Evolutionary conservation across 2,888 invertebrate species (phyloP), one percentile per base, ranked within the genome.

Genomic region (Plagodis pulveraria): DNA sequence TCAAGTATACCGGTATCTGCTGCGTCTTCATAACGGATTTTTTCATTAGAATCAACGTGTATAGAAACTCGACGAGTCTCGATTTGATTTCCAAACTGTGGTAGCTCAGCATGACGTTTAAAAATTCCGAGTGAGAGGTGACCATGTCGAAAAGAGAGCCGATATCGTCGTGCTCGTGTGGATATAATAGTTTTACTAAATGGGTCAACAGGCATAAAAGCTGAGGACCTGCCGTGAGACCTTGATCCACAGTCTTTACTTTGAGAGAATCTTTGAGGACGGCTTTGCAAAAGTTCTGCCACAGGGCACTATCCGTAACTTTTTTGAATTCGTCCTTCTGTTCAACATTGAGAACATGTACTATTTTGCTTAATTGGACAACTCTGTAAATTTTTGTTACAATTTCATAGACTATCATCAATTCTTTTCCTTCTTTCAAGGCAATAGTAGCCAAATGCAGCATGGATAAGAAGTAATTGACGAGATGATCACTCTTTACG

Each of bases 1-100:
- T 95, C 58, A 98, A 87, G 67, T 96, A 94, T 0, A 97, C 93
- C 0, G 97, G 96, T 55, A 97, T 93, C 70, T 97, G 97, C 53
- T 93, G 93, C 4, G 94, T 77, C 69, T 94, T 92, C 93, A 97
- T 95, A 0, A 95, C 88, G 0, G 93, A 86, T 40, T 94, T 94
- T 78, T 96, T 95, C 67, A 94, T 94, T 36, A 91, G 83, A 36
- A 95, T 94, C 62, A 98, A 81, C 7, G 90, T 87, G 65, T 94
- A 93, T 35, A 97, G 80, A 55, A 97, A 90, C 72, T 95, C 94
- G 41, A 96, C 80, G 41, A 97, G 81, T 72, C 94, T 93, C 7
- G 94, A 94, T 93, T 95, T 94, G 60, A 94, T 89, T 7, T 86
- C 84, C 0, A 86, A 81, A 55, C 88, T 85, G 59, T 86, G 83